Evolutionary conservation across 2,113 vertebrate genomes (phyloP).

Genomic region (Gadus chalcogrammus): DNA sequence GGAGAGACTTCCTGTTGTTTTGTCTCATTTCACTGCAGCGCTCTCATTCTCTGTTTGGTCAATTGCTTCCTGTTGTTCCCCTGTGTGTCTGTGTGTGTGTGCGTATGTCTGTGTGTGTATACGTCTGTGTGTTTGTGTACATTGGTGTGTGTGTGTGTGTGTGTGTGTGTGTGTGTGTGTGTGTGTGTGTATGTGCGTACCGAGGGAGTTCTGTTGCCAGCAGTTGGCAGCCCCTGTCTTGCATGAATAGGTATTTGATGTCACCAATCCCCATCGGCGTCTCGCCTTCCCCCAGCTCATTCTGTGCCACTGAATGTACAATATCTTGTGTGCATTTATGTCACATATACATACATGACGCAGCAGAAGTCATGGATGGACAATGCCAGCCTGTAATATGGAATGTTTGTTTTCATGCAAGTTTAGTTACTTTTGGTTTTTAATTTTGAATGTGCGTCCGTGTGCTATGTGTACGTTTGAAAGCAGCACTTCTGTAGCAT

Average conservation of each 20-base stretch:
- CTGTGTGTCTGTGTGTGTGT: slow-evolving; percentile 56
- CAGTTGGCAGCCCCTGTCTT: slow-evolving; percentile 72
- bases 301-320: slow-evolving; percentile 31
- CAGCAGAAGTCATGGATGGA: slow-evolving; percentile 24
- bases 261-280: slow-evolving; percentile 60
- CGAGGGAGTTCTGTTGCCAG: slow-evolving; percentile 76
- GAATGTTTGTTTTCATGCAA: not conserved
- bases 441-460: no score
- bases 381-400: slow-evolving; percentile 35
- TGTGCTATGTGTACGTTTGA: no score
- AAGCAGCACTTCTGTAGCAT: no score
- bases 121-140: no score
- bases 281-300: slow-evolving; percentile 38
- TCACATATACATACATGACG: slow-evolving; percentile 22
- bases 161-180: slow-evolving; percentile 63
- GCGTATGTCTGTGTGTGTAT: slow-evolving; percentile 29
- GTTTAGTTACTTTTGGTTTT: no score
- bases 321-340: slow-evolving; percentile 44
- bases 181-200: slow-evolving; percentile 69
- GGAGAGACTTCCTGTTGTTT: slow-evolving; percentile 29
- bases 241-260: slow-evolving; percentile 85
- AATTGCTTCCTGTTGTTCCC: slow-evolving; percentile 72
- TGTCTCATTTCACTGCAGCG: slow-evolving; percentile 73
- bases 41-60: slow-evolving; percentile 72
- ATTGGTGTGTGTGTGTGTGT: no score